Conservation (phyloP, 2,888 invertebrate genomes). For the Troilus luridus region DNA sequence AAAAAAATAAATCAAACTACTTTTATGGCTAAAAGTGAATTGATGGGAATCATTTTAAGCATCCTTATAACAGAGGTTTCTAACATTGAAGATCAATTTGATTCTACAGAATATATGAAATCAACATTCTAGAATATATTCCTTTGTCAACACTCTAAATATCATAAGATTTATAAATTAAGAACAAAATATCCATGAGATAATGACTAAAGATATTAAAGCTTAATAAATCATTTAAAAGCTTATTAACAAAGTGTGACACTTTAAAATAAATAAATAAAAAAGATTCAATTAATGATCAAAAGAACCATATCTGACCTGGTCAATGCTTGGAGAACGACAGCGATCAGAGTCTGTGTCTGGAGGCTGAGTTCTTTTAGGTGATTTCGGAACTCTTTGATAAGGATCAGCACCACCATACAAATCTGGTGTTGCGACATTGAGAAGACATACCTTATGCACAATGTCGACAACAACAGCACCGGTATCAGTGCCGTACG, state of each 20-base stretch:
- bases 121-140: background rate
- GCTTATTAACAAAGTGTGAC: background rate
- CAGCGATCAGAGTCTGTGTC: constrained; percentile 76
- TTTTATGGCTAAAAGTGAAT: background rate
- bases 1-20: background rate
- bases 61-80: background rate
- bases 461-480: constrained; percentile 95
- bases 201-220: background rate
- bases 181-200: background rate
- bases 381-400: constrained; percentile 84
- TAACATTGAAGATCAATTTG: background rate
- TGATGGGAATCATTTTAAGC: background rate
- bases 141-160: background rate
- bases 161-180: background rate
- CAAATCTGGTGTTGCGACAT: constrained; percentile 91
- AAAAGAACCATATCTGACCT: constrained; percentile 74
- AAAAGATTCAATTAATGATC: background rate
- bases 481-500: constrained; percentile 97
- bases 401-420: constrained; percentile 92
- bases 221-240: background rate
- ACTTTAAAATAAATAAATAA: background rate
- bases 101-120: background rate
- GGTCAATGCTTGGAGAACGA: constrained; percentile 85
- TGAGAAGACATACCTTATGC: constrained; percentile 90
- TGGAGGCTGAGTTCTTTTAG: constrained; percentile 75